phyloP scores from a whole-genome alignment of 2,113 vertebrate species.

The Herpetotheres cachinnans region DNA sequence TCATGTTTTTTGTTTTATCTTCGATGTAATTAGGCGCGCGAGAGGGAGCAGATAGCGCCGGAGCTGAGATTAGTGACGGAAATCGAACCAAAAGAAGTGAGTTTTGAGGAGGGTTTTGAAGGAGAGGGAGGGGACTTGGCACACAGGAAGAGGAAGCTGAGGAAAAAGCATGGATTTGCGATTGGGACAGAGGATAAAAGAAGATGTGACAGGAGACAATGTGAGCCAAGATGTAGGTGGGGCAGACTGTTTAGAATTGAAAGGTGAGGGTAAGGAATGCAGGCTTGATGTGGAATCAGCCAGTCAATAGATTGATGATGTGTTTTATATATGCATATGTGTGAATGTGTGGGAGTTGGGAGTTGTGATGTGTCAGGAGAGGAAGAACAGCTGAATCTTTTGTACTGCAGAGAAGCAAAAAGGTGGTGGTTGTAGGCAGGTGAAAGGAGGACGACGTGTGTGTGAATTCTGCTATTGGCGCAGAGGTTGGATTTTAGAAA shows the following conservation, averaged over 20 bases:
- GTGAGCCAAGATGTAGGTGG: constrained; percentile 49
- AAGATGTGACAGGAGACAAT: constrained; percentile 49
- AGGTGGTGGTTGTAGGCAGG: background rate
- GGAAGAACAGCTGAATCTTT: background rate
- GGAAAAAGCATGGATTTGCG: constrained; percentile 42
- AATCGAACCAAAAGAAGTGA: constrained; percentile 74
- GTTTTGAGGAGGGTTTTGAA: constrained; percentile 72
- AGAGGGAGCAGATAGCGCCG: constrained; percentile 74
- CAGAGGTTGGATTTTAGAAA: background rate
- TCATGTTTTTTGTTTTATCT: constrained; percentile 75
- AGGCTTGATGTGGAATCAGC: background rate
- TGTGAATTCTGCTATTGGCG: background rate
- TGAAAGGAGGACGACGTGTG: background rate
- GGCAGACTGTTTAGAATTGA: constrained; percentile 42
- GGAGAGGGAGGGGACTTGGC: constrained; percentile 70
- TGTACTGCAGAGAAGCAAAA: background rate
- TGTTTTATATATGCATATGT: background rate
- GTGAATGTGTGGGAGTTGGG: background rate
- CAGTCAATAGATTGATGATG: background rate
- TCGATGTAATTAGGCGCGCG: constrained; percentile 68
- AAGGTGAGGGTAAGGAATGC: constrained; percentile 44
- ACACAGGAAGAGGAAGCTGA: constrained; percentile 65
- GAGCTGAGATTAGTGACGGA: constrained; percentile 76
- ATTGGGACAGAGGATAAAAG: constrained; percentile 35
- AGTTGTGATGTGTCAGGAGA: background rate